Percentiles rank a stretch among this genome's conserved stretches.
phyloP scores from a whole-genome alignment of 2,113 vertebrate genomes.

The Varanus salvator region DNA sequence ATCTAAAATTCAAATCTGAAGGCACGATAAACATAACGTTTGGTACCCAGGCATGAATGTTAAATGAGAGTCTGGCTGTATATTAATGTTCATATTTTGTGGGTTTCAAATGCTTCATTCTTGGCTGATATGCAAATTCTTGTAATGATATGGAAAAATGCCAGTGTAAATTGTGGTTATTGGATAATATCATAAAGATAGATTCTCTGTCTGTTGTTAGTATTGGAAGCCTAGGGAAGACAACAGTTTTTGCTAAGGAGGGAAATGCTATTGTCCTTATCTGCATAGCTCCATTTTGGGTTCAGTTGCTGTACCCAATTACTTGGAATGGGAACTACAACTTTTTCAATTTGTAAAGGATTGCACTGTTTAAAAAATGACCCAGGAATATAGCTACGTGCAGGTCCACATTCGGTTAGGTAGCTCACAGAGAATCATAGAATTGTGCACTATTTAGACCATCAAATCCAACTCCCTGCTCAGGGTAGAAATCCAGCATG shows the following conservation, averaged over 20 bases:
- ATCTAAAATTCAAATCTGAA: constrained; percentile 5
- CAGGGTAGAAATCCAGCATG: too few relatives aligned
- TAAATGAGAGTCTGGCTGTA: neutral
- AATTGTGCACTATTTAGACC: too few relatives aligned
- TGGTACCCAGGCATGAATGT: neutral
- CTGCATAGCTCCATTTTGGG: neutral
- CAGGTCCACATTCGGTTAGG: too few relatives aligned
- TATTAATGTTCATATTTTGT: neutral
- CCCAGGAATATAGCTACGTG: too few relatives aligned
- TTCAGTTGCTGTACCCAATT: neutral
- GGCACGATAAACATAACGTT: neutral
- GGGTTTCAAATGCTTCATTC: neutral
- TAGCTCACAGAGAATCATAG: too few relatives aligned
- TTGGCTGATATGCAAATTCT: neutral
- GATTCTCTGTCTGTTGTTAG: constrained; percentile 11
- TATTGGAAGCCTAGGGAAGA: neutral
- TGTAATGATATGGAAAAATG: constrained; percentile 6
- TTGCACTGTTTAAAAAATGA: too few relatives aligned
- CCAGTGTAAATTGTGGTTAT: neutral
- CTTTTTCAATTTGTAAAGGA: too few relatives aligned
- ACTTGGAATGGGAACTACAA: too few relatives aligned
- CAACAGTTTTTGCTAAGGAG: neutral
- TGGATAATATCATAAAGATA: neutral
- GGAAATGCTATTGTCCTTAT: neutral
- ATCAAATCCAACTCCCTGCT: too few relatives aligned